Conservation (phyloP, 2,113 vertebrate species). For the Malaclemys terrapin region DNA sequence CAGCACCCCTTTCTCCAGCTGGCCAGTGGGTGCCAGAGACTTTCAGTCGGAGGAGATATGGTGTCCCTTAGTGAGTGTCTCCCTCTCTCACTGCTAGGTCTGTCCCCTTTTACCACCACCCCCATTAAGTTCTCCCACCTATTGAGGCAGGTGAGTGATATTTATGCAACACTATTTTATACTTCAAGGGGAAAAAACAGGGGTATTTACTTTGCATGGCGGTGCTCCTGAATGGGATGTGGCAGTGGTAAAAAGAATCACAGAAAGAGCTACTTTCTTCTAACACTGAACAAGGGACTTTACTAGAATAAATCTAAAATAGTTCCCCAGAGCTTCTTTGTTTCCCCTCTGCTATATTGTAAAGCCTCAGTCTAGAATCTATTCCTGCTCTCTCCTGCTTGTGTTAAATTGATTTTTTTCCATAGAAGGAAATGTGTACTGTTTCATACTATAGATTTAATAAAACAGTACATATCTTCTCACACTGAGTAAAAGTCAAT, state of each 20-base stretch:
- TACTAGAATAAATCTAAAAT: background rate
- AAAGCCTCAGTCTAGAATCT: constrained; percentile 19
- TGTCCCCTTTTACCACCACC: background rate
- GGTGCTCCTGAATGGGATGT: background rate
- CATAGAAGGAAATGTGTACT: constrained; percentile 26
- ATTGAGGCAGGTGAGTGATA: background rate
- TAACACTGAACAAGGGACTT: background rate
- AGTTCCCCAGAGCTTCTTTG: background rate
- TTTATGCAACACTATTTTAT: background rate
- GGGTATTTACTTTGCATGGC: background rate
- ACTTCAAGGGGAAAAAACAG: background rate
- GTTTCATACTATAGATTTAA: constrained; percentile 53
- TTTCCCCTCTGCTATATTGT: constrained; percentile 30
- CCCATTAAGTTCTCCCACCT: background rate
- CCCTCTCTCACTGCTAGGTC: background rate
- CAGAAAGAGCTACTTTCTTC: background rate
- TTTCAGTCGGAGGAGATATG: background rate
- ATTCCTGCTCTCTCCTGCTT: constrained; percentile 20
- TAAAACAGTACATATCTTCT: constrained; percentile 48
- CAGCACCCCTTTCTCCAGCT: background rate
- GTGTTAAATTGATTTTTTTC: constrained; percentile 62
- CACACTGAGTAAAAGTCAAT: constrained; percentile 63
- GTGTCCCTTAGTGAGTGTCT: background rate
- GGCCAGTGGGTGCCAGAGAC: background rate
- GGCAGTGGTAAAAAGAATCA: background rate